Evolutionary conservation across 2,888 invertebrate genomes (phyloP).

Genomic region (Chaetoderma sp.): DNA sequence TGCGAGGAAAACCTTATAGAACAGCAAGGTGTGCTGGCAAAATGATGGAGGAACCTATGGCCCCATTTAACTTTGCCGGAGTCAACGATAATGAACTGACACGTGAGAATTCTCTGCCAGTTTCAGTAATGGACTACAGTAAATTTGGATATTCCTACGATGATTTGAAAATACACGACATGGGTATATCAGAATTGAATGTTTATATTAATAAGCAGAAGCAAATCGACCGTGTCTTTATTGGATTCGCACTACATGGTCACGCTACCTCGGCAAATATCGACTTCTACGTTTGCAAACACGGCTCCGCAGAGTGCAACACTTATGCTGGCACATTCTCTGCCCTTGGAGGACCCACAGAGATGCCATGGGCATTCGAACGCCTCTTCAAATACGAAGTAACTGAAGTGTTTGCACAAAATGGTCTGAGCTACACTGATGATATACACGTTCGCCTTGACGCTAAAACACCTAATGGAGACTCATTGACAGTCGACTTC

Average conservation of each 20-base stretch:
- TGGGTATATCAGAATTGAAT: conserved; percentile 8
- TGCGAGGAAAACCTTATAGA: conserved; percentile 24
- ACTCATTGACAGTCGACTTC: neutral
- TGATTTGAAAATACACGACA: conserved; percentile 30
- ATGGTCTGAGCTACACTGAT: conserved; percentile 5
- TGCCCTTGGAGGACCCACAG: conserved; percentile 20
- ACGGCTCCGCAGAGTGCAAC: neutral
- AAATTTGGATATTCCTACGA: conserved; percentile 35
- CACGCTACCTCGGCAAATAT: conserved; percentile 20
- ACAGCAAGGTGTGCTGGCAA: conserved; percentile 29
- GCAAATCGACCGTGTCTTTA: conserved; percentile 16
- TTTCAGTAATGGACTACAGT: conserved; percentile 35
- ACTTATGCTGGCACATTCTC: conserved; percentile 20
- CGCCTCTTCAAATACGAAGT: conserved; percentile 26
- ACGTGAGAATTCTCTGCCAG: conserved; percentile 18
- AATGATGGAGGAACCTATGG: conserved; percentile 26
- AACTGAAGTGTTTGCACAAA: conserved; percentile 6
- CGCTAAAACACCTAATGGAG: neutral
- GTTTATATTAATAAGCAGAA: conserved; percentile 2
- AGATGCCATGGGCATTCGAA: conserved; percentile 31
- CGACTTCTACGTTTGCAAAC: conserved; percentile 15
- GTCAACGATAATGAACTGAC: conserved; percentile 22
- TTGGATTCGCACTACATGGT: conserved; percentile 16
- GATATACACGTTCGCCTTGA: conserved; percentile 7
- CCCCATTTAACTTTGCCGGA: conserved; percentile 20